Base-by-base conservation (phyloP, 2,888 invertebrate genomes). In the Trachelus tabidus region DNA sequence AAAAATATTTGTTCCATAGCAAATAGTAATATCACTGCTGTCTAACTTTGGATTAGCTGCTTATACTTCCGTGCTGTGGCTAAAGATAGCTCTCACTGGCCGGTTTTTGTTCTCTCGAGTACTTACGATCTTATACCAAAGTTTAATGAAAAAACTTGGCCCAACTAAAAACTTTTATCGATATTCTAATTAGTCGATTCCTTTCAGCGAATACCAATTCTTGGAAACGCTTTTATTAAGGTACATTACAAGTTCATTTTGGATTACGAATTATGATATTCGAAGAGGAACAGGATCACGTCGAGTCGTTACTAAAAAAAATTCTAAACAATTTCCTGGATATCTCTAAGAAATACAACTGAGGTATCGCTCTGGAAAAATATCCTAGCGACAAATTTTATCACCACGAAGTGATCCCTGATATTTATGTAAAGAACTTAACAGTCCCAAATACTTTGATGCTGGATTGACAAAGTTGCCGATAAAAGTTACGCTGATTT, bases 111-210 rank as follows among this genome's bases (percentile, higher is more conserved):
- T 56, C 56, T 56, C 56, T 56, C 23, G 56, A 56, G 56, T 56
- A 23, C 56, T 56, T 56, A 56, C 23, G 56, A 56, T 56, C 23
- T 56, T 56, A 56, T 56, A 23, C 23, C 74, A 40, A 83, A 84
- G 83, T 84, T 82, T 84, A 83, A 84, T 84, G 84, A 84, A 84
- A 84, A 84, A 84, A 84, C 82, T 81, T 83, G 31, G 71, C 6
- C 3, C 31, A 12, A 33, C 31, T 33, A 12, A 71, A 30, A 73
- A 85, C 77, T 81, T 84, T 84, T 80, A 82, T 79, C 84, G 80
- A 85, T 85, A 85, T 79, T 81, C 82, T 78, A 80, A 84, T 80
- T 83, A 83, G 56, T 56, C 56, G 15, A 56, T 56, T 56, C 56
- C 56, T 56, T 56, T 56, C 56, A 23, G 23, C 23, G 56, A 56